phyloP scores from a whole-genome alignment of 2,888 invertebrate genomes.

The Keiferia lycopersicella region DNA sequence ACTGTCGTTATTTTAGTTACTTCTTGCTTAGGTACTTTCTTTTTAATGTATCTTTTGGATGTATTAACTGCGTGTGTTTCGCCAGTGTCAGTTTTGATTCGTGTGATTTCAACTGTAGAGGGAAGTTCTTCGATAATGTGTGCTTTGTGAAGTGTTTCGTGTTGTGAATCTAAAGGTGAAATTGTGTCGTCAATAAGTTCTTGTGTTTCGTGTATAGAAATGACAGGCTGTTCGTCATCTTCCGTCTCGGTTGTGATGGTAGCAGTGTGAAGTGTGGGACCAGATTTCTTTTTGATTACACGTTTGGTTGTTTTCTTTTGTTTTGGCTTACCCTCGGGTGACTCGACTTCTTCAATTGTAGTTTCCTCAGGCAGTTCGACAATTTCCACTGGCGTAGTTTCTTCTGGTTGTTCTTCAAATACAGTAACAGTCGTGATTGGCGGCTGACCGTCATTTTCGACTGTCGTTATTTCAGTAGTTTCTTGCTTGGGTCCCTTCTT shows the following conservation, averaged over 20 bases:
- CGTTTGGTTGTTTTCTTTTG: constrained; percentile 36
- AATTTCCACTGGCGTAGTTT: constrained; percentile 26
- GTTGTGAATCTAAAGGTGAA: constrained; percentile 32
- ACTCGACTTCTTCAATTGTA: constrained; percentile 38
- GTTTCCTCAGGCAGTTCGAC: constrained; percentile 55
- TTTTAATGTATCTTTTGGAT: constrained; percentile 40
- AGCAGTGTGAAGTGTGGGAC: constrained; percentile 37
- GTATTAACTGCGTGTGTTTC: constrained; percentile 34
- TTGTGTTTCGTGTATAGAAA: constrained; percentile 51
- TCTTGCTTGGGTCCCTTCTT: constrained; percentile 36
- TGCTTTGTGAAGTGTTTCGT: constrained; percentile 16
- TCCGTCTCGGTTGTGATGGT: constrained; percentile 42
- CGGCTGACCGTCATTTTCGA: constrained; percentile 46
- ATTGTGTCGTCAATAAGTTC: constrained; percentile 29
- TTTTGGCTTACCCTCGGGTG: constrained; percentile 47
- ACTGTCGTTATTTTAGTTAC: constrained; percentile 36
- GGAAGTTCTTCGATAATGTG: constrained; percentile 44
- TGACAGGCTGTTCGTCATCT: constrained; percentile 43
- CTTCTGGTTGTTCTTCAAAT: constrained; percentile 19
- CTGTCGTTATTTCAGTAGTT: constrained; percentile 36
- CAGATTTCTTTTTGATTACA: constrained; percentile 34
- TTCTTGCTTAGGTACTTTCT: constrained; percentile 31
- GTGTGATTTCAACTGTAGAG: constrained; percentile 41
- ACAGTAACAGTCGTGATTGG: constrained; percentile 43
- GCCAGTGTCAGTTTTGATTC: constrained; percentile 32